A percentile compares a stretch with the other conserved stretches of the same genome.
Conservation (phyloP, 2,113 vertebrate genomes). For the Mesoclemmys tuberculata region DNA sequence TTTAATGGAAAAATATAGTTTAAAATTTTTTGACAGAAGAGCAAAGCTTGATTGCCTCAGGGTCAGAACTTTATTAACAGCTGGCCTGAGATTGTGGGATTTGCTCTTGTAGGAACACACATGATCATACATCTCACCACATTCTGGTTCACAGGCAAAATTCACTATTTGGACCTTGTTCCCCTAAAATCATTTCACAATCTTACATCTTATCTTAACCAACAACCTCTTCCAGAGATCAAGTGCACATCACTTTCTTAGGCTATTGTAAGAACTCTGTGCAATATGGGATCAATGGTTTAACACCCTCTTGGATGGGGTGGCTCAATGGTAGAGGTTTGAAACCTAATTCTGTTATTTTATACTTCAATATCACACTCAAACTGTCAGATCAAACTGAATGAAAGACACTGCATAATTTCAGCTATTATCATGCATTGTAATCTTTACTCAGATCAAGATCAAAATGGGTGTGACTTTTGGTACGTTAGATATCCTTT, state of each 20-base stretch:
- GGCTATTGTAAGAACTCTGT: not conserved
- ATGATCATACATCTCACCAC: no score
- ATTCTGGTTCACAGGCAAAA: no score
- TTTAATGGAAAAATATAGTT: no score
- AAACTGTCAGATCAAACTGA: not conserved
- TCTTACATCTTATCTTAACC: not conserved
- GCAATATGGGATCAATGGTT: not conserved
- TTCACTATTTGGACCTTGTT: no score
- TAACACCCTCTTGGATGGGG: fast-evolving
- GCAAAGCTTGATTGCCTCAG: no score
- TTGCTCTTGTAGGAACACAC: no score
- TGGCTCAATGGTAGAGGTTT: not conserved
- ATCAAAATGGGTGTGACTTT: slow-evolving; percentile 18
- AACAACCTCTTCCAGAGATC: not conserved
- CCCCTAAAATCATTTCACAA: no score
- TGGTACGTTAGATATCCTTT: slow-evolving; percentile 7
- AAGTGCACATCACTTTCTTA: not conserved
- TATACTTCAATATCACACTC: not conserved
- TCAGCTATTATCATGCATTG: not conserved
- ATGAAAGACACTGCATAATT: fast-evolving
- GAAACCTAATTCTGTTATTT: not conserved
- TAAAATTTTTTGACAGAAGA: no score
- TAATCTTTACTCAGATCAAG: not conserved
- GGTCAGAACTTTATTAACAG: no score
- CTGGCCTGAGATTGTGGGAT: no score